Percentiles rank a stretch among this genome's conserved stretches.
Conservation (phyloP, 2,888 invertebrate genomes). For the Junonia oenone region DNA sequence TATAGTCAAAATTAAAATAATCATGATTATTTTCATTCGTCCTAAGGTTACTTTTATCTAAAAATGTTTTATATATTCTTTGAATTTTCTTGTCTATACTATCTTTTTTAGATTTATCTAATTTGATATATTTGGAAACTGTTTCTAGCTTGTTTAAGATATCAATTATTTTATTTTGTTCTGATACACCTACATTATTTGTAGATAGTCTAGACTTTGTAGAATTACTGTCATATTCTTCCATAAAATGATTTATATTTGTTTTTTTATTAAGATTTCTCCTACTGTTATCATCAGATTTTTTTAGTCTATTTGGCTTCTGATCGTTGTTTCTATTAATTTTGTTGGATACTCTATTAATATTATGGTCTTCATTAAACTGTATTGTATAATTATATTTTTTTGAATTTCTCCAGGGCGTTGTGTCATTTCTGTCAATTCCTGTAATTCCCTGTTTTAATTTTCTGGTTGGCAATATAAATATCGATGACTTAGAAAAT, state of each 20-base stretch:
- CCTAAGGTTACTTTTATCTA: too few species aligned
- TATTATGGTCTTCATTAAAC: not conserved
- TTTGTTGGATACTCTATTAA: slow-evolving; percentile 39
- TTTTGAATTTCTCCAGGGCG: slow-evolving; percentile 49
- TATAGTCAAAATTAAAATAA: too few species aligned
- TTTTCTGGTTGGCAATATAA: slow-evolving; percentile 26
- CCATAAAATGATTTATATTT: not conserved
- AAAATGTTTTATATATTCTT: slow-evolving; percentile 45
- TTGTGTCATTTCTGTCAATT: slow-evolving; percentile 34
- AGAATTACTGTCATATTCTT: not conserved
- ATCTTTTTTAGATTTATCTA: slow-evolving; percentile 46
- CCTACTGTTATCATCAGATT: not conserved
- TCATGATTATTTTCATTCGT: too few species aligned
- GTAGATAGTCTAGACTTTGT: not conserved
- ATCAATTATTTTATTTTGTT: slow-evolving; percentile 41
- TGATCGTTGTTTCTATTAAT: slow-evolving; percentile 37
- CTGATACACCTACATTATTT: slow-evolving; percentile 13
- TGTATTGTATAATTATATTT: slow-evolving; percentile 23
- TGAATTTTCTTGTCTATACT: slow-evolving; percentile 54
- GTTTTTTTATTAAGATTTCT: not conserved
- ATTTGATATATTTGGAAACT: slow-evolving; percentile 50
- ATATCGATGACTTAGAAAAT: slow-evolving; percentile 30
- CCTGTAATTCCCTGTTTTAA: slow-evolving; percentile 12
- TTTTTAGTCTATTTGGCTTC: slow-evolving; percentile 1
- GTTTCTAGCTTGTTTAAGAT: slow-evolving; percentile 52